Evolutionary conservation across 2,888 invertebrate species (phyloP), one percentile per base, ranked within the genome.

Genomic region (Lysandra bellargus): DNA sequence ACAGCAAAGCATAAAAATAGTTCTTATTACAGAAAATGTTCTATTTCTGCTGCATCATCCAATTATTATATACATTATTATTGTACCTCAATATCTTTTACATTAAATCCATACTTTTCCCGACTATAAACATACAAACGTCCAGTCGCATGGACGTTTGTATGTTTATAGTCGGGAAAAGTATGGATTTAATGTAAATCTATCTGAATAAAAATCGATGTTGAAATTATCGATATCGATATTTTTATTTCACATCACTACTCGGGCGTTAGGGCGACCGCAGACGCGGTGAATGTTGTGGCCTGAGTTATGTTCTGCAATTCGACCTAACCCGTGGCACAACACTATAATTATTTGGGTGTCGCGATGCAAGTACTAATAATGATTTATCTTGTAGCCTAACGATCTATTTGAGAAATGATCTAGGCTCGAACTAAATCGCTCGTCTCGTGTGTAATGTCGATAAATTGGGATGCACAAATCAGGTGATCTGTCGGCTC

Each of bases 271-370:
- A 82, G 60, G 74, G 78, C 78, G 61, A 85, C 86, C 86, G 80
- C 85, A 84, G 80, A 81, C 82, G 81, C 78, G 81, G 81, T 79
- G 75, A 82, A 81, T 82, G 82, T 79, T 81, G 81, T 79, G 81
- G 80, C 17, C 79, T 85, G 84, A 86, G 82, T 86, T 85, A 86
- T 84, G 74, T 81, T 84, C 83, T 64, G 85, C 85, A 83, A 83
- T 85, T 85, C 80, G 79, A 77, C 79, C 79, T 80, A 61, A 53
- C 49, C 30, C 49, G 78, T 76, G 33, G 57, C 76, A 64, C 23
- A 75, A 77, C 77, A 78, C 64, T 53, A 79, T 79, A 40, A 80
- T 80, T 79, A 80, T 80, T 80, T 78, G 76, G 80, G 49, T 60
- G 60, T 60, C 61, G 37, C 44, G 74, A 60, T 79, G 60, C 72